A percentile compares a stretch with the other conserved stretches of the same genome.
Conservation (phyloP, 1,140 invertebrate species). For the Heliconius himera region DNA sequence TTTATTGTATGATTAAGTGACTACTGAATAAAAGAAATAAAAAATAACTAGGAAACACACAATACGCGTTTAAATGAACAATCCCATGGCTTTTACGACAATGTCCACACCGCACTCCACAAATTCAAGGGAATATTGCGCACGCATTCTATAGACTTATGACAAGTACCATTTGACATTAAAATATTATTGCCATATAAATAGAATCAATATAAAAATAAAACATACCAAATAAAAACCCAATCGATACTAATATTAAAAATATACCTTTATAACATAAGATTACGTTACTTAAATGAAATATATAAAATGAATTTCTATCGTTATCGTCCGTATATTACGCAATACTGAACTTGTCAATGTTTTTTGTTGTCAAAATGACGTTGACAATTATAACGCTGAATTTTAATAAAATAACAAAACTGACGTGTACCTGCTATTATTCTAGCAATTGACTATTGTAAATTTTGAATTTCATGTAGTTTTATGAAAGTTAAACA, state of each 20-base stretch:
- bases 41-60: constrained; percentile 48
- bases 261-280: too few relatives aligned
- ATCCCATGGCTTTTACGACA: constrained; percentile 45
- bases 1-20: constrained; percentile 38
- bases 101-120: constrained; percentile 44
- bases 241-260: too few relatives aligned
- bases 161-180: constrained; percentile 43
- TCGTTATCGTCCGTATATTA: neutral
- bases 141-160: constrained; percentile 51
- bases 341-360: neutral
- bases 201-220: neutral
- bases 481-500: constrained; percentile 33
- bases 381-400: constrained; percentile 24
- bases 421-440: constrained; percentile 67
- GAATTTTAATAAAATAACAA: constrained; percentile 45
- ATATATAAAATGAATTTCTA: too few relatives aligned
- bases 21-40: constrained; percentile 43
- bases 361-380: constrained; percentile 17
- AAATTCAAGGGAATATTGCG: constrained; percentile 49
- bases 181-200: constrained; percentile 32
- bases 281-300: too few relatives aligned
- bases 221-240: neutral
- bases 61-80: constrained; percentile 44
- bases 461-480: constrained; percentile 41
- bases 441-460: constrained; percentile 24